phyloP scores from a whole-genome alignment of 2,888 invertebrate species.

The Sialis fuliginosa region DNA sequence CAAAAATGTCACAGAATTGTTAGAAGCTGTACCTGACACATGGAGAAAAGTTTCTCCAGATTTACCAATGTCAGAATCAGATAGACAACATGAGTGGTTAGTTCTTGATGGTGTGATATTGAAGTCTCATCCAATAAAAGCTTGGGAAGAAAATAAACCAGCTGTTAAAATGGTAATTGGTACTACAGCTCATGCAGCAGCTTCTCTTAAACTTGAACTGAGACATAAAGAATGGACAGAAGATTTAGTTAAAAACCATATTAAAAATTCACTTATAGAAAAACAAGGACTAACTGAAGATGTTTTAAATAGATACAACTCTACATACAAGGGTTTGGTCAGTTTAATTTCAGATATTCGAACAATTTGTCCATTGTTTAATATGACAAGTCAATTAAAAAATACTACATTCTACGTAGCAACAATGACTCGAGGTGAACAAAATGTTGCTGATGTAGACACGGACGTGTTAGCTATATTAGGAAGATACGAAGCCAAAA shows the following conservation, averaged over 20 bases:
- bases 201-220: conserved; percentile 38
- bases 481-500: conserved; percentile 53
- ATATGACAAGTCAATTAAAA: conserved; percentile 42
- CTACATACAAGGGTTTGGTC: conserved; percentile 44
- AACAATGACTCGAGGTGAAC: conserved; percentile 37
- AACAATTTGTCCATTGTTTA: conserved; percentile 59
- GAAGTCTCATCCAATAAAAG: conserved; percentile 43
- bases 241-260: conserved; percentile 41
- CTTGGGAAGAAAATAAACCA: conserved; percentile 32
- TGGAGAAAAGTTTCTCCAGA: conserved; percentile 46
- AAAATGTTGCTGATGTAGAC: conserved; percentile 34
- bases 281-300: conserved; percentile 41
- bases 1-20: conserved; percentile 34
- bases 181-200: conserved; percentile 55
- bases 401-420: conserved; percentile 58
- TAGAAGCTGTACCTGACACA: conserved; percentile 50
- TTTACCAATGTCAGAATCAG: conserved; percentile 35
- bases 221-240: conserved; percentile 48
- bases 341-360: conserved; percentile 63
- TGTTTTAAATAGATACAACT: conserved; percentile 45
- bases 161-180: conserved; percentile 45
- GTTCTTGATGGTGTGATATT: conserved; percentile 52
- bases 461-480: conserved; percentile 65
- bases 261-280: conserved; percentile 45
- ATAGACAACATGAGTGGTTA: conserved; percentile 52